Evolutionary conservation across 2,113 vertebrate species (phyloP), one percentile per base, ranked within the genome.

Genomic region (Hemibagrus wyckioides): DNA sequence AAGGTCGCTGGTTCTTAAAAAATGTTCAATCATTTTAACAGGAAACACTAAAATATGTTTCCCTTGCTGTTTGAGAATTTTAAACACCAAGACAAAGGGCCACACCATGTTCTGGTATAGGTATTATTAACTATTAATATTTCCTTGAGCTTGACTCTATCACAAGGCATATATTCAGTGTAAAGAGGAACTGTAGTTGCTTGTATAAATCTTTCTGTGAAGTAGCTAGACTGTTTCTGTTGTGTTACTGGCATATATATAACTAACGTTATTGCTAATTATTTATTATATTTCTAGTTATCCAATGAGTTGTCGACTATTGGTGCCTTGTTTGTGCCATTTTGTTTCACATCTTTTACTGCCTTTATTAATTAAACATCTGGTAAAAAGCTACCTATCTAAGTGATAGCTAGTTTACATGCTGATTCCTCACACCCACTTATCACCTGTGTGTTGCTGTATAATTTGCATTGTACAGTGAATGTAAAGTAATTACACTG

Each of bases 401-500:
- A 39, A 4, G 6, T 33, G 30, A 33, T 67, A 67, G 65, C 15
- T 33, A 33, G 30, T 67, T 33, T 67, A 21, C 30, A 67, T 17
- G 65, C 14, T 67, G 30, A 67, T 9, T 30, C 1, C 30, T 33
- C 30, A 33, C 65, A 67, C 4, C 30, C 30, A 67, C 65, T 1
- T 13, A 65, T 10, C n/a, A 30, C 28, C 14, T 0, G 0, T 0
- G 4, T 65, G n/a, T 19, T 67, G 30, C 15, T 67, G 15, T 67
- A 67, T 67, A n/a, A 63, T 13, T 63, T 63, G 28, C 23, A 61
- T 7, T 61, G 2, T 61, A 25, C 57, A 3, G 9, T 25, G 28
- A 48, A 77, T 28, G 39, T 77, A 77, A 77, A 77, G 28, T 23
- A 77, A 28, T 77, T 77, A 52, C 52, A 79, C 75, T 52, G 5